A percentile compares a stretch with the other conserved stretches of the same genome.
phyloP scores from a whole-genome alignment of 2,797 vertebrate genomes.

The Gallinago nigripennis region DNA sequence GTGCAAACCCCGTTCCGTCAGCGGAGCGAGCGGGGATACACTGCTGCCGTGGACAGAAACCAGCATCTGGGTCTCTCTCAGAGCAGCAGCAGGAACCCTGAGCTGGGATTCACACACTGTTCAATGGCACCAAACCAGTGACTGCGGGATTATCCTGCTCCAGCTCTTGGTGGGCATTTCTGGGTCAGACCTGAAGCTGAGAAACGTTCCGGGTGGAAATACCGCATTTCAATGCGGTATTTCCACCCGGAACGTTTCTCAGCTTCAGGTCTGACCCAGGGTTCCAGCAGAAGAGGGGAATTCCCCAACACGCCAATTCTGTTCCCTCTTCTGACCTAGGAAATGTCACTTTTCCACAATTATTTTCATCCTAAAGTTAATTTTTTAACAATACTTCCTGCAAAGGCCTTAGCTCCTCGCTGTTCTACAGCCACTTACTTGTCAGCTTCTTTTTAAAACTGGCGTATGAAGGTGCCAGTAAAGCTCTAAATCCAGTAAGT shows the following conservation, averaged over 20 bases:
- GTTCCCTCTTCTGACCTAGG: not conserved
- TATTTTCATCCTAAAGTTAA: not conserved
- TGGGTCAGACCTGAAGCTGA: not conserved
- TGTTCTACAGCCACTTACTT: not conserved
- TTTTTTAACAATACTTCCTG: not conserved
- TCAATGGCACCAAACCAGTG: not conserved
- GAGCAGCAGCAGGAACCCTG: not conserved
- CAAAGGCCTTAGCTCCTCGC: not conserved
- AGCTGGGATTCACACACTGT: not conserved
- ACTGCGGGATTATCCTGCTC: rapidly evolving
- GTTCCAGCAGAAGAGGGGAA: not conserved
- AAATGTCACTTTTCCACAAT: rapidly evolving
- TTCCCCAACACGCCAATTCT: not conserved
- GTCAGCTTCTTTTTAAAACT: not conserved
- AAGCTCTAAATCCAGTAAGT: not conserved
- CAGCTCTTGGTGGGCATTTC: not conserved
- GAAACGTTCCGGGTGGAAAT: not conserved
- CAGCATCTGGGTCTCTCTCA: not conserved
- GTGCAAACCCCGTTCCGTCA: not conserved
- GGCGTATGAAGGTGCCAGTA: not conserved
- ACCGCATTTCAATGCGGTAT: not conserved
- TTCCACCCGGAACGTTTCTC: too few relatives aligned
- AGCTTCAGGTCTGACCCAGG: too few relatives aligned
- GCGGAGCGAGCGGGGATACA: rapidly evolving
- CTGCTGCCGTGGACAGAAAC: not conserved